These are phyloP conservation scores for Terrapene triunguis DNA, from an alignment of 2,113 vertebrate species.

Conservation along the genomic window DNA sequence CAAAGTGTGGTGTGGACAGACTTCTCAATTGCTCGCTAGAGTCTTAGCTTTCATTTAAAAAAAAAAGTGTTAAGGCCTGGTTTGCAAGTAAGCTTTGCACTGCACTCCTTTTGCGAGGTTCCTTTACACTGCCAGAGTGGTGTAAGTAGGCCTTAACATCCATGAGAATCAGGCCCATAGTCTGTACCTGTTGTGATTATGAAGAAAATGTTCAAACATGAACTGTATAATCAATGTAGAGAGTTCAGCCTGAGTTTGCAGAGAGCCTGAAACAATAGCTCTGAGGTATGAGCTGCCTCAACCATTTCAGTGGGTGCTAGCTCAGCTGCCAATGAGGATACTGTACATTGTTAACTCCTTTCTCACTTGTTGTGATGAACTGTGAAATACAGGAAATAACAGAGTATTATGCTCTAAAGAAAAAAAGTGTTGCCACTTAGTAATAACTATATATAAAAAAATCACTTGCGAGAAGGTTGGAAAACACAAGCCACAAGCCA, in stretches of 20 bases:
- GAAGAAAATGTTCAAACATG: accelerated
- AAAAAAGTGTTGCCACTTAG: background rate
- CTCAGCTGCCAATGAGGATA: background rate
- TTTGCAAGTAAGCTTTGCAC: no score
- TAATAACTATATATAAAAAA: background rate
- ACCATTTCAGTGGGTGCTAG: background rate
- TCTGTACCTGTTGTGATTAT: no score
- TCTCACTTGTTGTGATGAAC: background rate
- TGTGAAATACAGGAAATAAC: background rate
- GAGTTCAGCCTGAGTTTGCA: accelerated
- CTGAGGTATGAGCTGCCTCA: background rate
- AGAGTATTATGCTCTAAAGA: background rate
- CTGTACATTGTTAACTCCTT: background rate
- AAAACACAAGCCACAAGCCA: no score
- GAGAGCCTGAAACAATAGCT: accelerated
- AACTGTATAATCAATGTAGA: accelerated
- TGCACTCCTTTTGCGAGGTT: no score
- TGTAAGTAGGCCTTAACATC: no score
- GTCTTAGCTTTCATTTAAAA: no score
- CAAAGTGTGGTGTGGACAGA: no score
- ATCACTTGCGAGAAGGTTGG: no score
- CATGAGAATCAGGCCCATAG: no score
- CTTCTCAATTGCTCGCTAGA: no score
- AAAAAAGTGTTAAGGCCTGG: no score
- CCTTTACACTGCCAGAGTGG: no score